Evolutionary conservation across 2,797 vertebrate genomes (phyloP), one percentile per base, ranked within the genome.

Genomic region (Platyrinchus mystaceus): DNA sequence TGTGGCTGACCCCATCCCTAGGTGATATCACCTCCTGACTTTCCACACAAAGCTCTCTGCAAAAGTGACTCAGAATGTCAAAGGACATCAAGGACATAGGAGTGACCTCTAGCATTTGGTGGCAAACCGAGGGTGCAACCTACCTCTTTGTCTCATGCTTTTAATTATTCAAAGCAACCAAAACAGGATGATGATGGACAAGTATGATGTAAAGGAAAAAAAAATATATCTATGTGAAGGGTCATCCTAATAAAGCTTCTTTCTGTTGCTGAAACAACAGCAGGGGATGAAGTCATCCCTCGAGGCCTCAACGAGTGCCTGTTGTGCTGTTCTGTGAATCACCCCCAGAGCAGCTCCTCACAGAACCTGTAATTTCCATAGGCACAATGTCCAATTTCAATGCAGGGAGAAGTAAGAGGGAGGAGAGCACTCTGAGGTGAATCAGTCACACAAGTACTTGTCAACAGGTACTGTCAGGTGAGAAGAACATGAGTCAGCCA

Each of bases 221-320:
- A 82, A 74, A 62, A 47, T 15, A 34, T 3, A 52, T 69, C 76
- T 32, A 13, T 20, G 28, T 26, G 46, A 56, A 84, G 47, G 60
- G 63, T 58, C 49, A 70, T 82, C 23, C 69, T 26, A 47, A 90
- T 59, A 91, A 90, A 95, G 73, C 47, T 70, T 16, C 84, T 77
- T 89, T 94, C 62, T 87, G 44, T 7, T 75, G 55, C 86, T 68
- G 93, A 78, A 95, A 90, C 58, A 95, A 76, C 74, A 94, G 64
- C 70, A 21, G 58, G 64, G 37, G 78, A 89, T 97, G 95, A 95
- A 93, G 73, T 96, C 93, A 96, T 88, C 87, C 34, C 47, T 79
- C 17, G 12, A n/a, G 64, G 85, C 95, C 83, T 74, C 90, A 75
- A 89, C 89, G 96, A 91, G 80, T 55, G 89, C 73, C 67, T 73